These are phyloP conservation scores for Stigmatopora argus DNA, from an alignment of 2,113 vertebrate genomes.

Conservation along the genomic window DNA sequence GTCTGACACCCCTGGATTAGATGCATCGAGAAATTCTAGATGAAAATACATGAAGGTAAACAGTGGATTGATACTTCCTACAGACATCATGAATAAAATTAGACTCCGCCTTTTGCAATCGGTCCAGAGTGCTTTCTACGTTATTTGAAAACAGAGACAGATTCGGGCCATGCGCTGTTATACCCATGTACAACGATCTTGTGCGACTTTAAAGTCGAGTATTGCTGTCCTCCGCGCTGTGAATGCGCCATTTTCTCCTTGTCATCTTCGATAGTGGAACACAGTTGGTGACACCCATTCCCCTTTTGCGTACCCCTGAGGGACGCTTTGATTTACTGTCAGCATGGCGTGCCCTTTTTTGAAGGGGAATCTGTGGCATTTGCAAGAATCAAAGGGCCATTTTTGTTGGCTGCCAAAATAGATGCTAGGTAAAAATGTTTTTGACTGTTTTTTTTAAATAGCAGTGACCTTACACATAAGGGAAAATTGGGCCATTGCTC, in stretches of 20 bases:
- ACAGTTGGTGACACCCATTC: conserved; percentile 54
- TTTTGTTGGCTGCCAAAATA: background rate
- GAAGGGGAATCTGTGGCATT: conserved; percentile 52
- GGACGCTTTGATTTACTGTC: conserved; percentile 65
- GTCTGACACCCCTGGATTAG: no score
- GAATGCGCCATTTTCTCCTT: conserved; percentile 66
- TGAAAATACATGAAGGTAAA: no score
- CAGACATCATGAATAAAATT: no score
- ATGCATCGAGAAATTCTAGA: no score
- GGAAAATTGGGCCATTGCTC: no score
- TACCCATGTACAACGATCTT: background rate
- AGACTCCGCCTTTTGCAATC: no score
- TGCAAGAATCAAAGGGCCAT: conserved; percentile 31
- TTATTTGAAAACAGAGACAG: background rate
- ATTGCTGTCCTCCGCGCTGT: conserved; percentile 32
- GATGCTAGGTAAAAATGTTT: no score
- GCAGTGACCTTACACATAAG: no score
- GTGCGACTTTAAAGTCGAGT: background rate
- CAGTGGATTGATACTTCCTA: no score
- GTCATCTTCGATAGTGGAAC: conserved; percentile 61
- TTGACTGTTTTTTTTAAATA: no score
- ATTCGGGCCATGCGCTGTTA: background rate
- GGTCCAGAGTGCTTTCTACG: no score
- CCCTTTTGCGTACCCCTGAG: conserved; percentile 44
- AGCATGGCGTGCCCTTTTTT: conserved; percentile 47